Percentiles rank a stretch among this genome's conserved stretches.
Evolutionary conservation across 2,797 vertebrate genomes (phyloP).

Genomic region (Fundulus diaphanus): DNA sequence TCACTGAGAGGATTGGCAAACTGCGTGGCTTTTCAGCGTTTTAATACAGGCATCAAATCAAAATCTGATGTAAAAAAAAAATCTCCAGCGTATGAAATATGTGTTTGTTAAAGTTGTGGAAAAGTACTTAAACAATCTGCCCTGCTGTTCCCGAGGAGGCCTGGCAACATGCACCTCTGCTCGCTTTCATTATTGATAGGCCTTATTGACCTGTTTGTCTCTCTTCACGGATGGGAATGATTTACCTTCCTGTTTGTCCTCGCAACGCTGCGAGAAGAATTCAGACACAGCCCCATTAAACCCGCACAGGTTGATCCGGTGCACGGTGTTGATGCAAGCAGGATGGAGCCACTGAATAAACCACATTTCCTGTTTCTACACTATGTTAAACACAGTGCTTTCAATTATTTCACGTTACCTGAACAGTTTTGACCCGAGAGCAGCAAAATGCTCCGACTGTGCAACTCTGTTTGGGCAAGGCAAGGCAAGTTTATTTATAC

Average conservation of each 20-base stretch:
- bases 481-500: too few species aligned
- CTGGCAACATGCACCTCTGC: conserved; percentile 50
- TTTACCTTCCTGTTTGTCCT: conserved; percentile 65
- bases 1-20: neutral
- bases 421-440: neutral
- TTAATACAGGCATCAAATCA: neutral
- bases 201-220: conserved; percentile 76
- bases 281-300: conserved; percentile 34
- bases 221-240: conserved; percentile 65
- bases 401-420: neutral
- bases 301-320: conserved; percentile 9
- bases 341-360: neutral
- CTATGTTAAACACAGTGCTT: neutral
- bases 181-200: conserved; percentile 74
- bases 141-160: conserved; percentile 17
- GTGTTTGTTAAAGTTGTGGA: neutral
- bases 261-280: conserved; percentile 51
- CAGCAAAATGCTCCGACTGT: neutral
- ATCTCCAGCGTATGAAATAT: neutral
- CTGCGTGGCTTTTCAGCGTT: neutral
- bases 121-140: neutral
- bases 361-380: neutral
- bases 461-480: too few species aligned
- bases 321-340: neutral
- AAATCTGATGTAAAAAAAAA: neutral